A percentile compares a stretch with the other conserved stretches of the same genome.
These are phyloP conservation scores for Pocillopora meandrina DNA, from an alignment of 92 coral and sea anemone genomes.

Conservation along the genomic window DNA sequence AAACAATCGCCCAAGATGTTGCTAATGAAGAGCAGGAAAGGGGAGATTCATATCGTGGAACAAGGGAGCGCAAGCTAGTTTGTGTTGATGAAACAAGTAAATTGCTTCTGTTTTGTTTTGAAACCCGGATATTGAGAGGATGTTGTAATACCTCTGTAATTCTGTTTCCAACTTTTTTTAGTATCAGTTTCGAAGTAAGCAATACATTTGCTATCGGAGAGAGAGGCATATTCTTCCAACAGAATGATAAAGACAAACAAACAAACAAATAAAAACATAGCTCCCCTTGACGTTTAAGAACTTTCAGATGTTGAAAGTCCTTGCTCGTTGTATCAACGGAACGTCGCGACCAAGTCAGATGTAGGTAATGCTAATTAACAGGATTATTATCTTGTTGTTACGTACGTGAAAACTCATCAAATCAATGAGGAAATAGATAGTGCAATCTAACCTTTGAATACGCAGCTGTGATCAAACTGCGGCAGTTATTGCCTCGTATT, in stretches of 20 bases:
- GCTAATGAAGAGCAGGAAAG: background rate
- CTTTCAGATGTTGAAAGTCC: no score
- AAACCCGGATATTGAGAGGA: background rate
- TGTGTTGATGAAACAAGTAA: constrained; percentile 34
- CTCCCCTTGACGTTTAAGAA: no score
- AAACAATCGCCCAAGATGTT: background rate
- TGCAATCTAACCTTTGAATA: background rate
- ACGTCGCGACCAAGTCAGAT: no score
- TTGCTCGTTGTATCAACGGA: no score
- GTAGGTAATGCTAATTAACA: no score
- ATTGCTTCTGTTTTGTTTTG: background rate
- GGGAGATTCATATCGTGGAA: background rate
- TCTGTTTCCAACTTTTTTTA: background rate
- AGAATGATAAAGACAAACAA: no score
- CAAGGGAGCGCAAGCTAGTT: constrained; percentile 9
- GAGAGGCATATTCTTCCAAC: no score
- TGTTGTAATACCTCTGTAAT: background rate
- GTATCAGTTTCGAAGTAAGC: no score
- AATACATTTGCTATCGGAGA: no score
- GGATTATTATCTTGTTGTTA: background rate
- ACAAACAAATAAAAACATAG: no score
- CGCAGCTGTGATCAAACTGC: background rate
- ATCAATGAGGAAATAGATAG: no score
- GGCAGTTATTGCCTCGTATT: background rate
- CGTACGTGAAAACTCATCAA: background rate